Percentiles rank a stretch among this genome's conserved stretches.
Conservation (phyloP, 1,140 invertebrate genomes). For the Pararge aegeria region DNA sequence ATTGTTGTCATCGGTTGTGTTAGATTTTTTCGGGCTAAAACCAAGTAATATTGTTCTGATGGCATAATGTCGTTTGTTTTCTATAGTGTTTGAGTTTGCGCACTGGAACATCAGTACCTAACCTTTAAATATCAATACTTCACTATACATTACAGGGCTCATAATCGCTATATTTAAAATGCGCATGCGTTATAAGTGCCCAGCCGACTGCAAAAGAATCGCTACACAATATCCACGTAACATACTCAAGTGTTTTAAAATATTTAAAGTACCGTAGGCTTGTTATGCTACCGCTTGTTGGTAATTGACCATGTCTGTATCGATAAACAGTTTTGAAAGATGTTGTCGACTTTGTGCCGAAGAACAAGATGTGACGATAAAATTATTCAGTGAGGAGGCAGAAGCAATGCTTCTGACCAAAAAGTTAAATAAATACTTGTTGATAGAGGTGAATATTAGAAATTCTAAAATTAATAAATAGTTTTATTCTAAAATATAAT, state of each 20-base stretch:
- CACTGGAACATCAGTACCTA: constrained; percentile 24
- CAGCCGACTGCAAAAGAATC: constrained; percentile 48
- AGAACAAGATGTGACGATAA: constrained; percentile 71
- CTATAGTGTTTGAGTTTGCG: constrained; percentile 36
- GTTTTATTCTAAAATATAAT: background rate
- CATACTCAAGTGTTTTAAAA: background rate
- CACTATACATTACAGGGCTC: constrained; percentile 53
- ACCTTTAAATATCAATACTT: constrained; percentile 45
- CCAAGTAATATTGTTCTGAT: too few relatives aligned
- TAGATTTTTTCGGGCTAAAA: too few relatives aligned
- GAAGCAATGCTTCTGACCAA: constrained; percentile 70
- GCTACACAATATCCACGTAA: constrained; percentile 34
- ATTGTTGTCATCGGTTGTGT: too few relatives aligned
- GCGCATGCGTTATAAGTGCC: constrained; percentile 59
- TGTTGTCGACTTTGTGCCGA: constrained; percentile 72
- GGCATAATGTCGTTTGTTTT: constrained; percentile 2
- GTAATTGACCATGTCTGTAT: constrained; percentile 34
- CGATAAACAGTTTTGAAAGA: constrained; percentile 50
- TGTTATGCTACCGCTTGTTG: background rate
- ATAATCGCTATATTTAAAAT: constrained; percentile 50
- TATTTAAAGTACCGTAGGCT: background rate
- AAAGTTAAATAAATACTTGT: constrained; percentile 71
- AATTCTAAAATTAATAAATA: background rate
- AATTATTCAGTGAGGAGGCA: constrained; percentile 73
- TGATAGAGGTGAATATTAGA: constrained; percentile 59